A percentile compares a stretch with the other conserved stretches of the same genome.
These are phyloP conservation scores for Delichon dasypus DNA, from an alignment of 2,797 vertebrate genomes.

Conservation along the genomic window DNA sequence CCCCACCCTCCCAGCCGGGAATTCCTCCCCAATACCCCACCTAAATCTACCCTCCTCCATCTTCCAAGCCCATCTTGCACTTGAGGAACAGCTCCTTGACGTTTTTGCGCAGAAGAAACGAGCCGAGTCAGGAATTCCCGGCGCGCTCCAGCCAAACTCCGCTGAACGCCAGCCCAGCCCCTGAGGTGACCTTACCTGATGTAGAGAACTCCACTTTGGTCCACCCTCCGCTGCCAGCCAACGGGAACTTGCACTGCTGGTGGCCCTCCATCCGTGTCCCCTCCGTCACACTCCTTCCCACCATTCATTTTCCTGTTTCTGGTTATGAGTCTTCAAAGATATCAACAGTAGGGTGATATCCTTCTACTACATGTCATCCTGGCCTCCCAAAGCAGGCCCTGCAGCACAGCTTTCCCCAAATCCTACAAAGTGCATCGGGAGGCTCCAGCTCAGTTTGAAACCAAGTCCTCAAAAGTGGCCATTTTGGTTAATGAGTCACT, in stretches of 20 bases:
- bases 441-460: slow-evolving; percentile 84
- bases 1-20: not conserved
- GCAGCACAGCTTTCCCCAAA: slow-evolving; percentile 78
- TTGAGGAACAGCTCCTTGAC: not conserved
- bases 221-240: slow-evolving; percentile 93
- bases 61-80: rapidly evolving
- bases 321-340: slow-evolving; percentile 86
- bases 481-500: slow-evolving; percentile 80
- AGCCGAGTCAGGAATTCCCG: rapidly evolving
- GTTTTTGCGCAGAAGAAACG: rapidly evolving
- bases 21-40: not conserved
- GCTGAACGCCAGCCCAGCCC: not conserved
- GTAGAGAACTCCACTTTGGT: slow-evolving; percentile 87
- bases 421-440: slow-evolving; percentile 77
- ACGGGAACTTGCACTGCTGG: slow-evolving; percentile 93
- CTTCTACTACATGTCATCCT: slow-evolving; percentile 84
- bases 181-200: slow-evolving; percentile 83
- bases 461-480: slow-evolving; percentile 86
- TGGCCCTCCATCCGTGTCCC: slow-evolving; percentile 85
- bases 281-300: slow-evolving; percentile 94
- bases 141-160: rapidly evolving
- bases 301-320: slow-evolving; percentile 98
- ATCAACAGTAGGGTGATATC: slow-evolving; percentile 90
- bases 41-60: not conserved
- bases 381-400: slow-evolving; percentile 82